phyloP scores from a whole-genome alignment of 1,140 invertebrate species.

The Drosophila novamexicana region DNA sequence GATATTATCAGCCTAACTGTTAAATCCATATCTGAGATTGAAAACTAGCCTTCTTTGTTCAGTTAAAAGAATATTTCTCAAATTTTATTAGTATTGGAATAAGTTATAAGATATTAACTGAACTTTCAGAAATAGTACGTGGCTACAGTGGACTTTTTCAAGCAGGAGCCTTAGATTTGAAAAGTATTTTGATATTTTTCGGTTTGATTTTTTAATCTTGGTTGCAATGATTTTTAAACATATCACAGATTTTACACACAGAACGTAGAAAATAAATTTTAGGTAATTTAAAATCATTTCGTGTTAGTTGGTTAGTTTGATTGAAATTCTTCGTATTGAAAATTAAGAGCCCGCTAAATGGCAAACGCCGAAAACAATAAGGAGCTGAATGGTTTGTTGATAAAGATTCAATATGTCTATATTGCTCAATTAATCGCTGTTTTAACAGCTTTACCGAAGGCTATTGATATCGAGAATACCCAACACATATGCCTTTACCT shows the following conservation, averaged over 20 bases:
- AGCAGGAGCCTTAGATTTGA: too few relatives aligned
- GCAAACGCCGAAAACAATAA: conserved; percentile 1
- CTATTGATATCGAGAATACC: conserved; percentile 31
- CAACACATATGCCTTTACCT: conserved; percentile 53
- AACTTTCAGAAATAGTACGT: too few relatives aligned
- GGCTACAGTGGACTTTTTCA: too few relatives aligned
- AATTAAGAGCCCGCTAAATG: conserved; percentile 4
- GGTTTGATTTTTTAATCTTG: neutral
- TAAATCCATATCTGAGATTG: too few relatives aligned
- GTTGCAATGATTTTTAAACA: conserved; percentile 22
- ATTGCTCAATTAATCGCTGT: too few relatives aligned
- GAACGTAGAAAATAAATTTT: conserved; percentile 7
- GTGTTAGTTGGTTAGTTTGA: neutral
- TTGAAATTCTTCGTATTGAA: conserved; percentile 1
- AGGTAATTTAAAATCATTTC: neutral
- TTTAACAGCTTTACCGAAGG: conserved; percentile 4
- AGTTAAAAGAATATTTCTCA: too few relatives aligned
- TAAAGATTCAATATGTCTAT: neutral
- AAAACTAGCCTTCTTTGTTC: too few relatives aligned
- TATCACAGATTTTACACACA: neutral
- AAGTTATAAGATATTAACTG: too few relatives aligned
- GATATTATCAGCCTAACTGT: too few relatives aligned
- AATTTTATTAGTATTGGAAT: too few relatives aligned
- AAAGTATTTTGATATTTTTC: too few relatives aligned
- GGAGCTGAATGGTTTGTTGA: neutral